Evolutionary conservation across 53 echinoderm and acorn worm species (phyloP), one percentile per base, ranked within the genome.

Genomic region (Henricia sp.): DNA sequence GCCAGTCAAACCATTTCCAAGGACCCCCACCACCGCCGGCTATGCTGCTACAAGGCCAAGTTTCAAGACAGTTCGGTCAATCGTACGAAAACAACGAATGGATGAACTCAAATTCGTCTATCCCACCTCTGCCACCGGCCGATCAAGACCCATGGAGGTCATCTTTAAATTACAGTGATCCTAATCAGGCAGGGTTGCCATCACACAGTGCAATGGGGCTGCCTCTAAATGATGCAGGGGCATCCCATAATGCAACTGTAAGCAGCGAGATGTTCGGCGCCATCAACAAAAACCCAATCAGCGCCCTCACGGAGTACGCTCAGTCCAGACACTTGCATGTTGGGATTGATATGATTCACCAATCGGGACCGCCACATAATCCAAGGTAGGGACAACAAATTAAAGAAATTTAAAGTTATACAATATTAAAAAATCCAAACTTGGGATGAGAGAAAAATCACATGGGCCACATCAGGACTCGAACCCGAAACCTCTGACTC

Each of bases 201-300:
- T 48, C 63, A 44, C 62, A 60, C 24, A 43, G 27, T 11, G 77
- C 77, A 59, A 23, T 1, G 0, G 50, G 52, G 67, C 65, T 21
- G 4, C 33, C 53, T 10, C 68, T 16, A 37, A 52, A 34, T 20
- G 70, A 25, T 4, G 10, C 54, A 17, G 84, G 37, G 39, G 20
- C 68, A 62, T 88, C 89, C 82, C 85, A 92, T 71, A 89, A 44
- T 82, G 88, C 56, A 37, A 24, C 68, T 0, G 52, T 92, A 46
- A 92, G 73, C 74, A 92, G 86, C 32, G 93, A 92, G 63, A 89
- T 89, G 89, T 92, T 92, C 56, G 93, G 89, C 2, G 89, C 89
- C 0, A 92, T 92, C 63, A 92, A 92, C 41, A 97, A 97, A 84
- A 94, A 97, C 58, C 94, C 97, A 11, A 90, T 94, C 50, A 94